These are phyloP conservation scores for Heteractis magnifica DNA, from an alignment of 92 coral and sea anemone species.

Conservation along the genomic window DNA sequence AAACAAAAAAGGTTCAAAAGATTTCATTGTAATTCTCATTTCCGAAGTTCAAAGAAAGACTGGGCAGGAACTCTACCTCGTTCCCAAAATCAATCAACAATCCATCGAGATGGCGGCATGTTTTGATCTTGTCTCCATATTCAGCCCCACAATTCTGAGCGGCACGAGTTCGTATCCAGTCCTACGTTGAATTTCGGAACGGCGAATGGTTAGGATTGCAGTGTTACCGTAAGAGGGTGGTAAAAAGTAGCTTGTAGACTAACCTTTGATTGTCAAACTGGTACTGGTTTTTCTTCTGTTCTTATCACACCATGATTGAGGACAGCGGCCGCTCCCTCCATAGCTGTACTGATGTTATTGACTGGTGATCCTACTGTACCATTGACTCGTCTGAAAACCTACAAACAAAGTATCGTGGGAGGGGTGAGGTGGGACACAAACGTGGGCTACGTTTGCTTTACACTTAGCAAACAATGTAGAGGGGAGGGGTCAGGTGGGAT, in stretches of 20 bases:
- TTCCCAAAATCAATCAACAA: too few relatives aligned
- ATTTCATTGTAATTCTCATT: too few relatives aligned
- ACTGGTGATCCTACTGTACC: constrained; percentile 53
- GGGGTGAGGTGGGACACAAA: background rate
- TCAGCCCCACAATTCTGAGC: too few relatives aligned
- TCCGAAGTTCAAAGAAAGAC: too few relatives aligned
- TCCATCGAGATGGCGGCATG: too few relatives aligned
- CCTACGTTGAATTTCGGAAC: background rate
- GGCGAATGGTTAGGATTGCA: background rate
- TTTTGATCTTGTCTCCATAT: too few relatives aligned
- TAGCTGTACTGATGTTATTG: constrained; percentile 49
- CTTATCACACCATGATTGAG: constrained; percentile 48
- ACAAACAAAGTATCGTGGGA: background rate
- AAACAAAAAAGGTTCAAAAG: too few relatives aligned
- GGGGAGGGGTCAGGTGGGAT: background rate
- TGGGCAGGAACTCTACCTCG: too few relatives aligned
- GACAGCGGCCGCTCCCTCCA: constrained; percentile 43
- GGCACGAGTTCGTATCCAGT: too few relatives aligned
- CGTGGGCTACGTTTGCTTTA: background rate
- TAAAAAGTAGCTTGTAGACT: background rate
- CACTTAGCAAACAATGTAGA: background rate
- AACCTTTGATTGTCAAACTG: constrained; percentile 62
- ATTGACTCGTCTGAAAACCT: constrained; percentile 51
- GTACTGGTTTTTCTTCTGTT: constrained; percentile 38
- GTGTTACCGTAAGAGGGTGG: background rate